Evolutionary conservation across 2,113 vertebrate genomes (phyloP), one percentile per base, ranked within the genome.

Genomic region (Ciconia maguari): DNA sequence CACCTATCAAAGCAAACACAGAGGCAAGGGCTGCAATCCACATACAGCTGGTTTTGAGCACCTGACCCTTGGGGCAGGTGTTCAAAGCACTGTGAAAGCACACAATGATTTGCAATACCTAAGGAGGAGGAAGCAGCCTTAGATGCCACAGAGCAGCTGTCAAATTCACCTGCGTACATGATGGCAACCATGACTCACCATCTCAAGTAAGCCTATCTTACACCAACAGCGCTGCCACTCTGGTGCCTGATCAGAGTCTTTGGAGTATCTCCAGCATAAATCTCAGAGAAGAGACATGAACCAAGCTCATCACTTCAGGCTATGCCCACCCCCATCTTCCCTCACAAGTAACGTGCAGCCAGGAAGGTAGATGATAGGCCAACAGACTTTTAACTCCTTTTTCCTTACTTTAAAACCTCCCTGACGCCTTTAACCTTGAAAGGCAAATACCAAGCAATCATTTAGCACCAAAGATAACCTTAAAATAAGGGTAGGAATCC

Each of bases 241-340:
- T 18, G 55, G 9, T 87, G 89, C 94, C 96, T 94, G 97, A 98
- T 98, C 98, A 98, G 98, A 97, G 70, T 57, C 55, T 82, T 69
- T 79, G 82, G 75, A 93, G 32, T 77, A 94, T 97, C 98, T 98
- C 96, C 98, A 98, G 60, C 60, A 54, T 17, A 77, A 68, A 71
- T 83, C 82, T 98, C 98, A 98, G 97, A 98, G 98, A 98, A 98
- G 97, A 98, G 98, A 98, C 98, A 98, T 97, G 98, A 98, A 96
- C 30, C 69, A 69, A 58, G n/a, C 93, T 96, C 97, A 98, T 98
- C 97, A 97, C 57, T 89, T 98, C 97, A 98, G 93, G 91, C 86
- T 80, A 34, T 10, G 17, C 15, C 48, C 14, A 25, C 18, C 27
- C 60, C 46, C 2, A 1, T 15, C 57, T 21, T 65, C 64, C 44